These are phyloP conservation scores for Atta texana DNA, from an alignment of 1,140 invertebrate species.

Conservation along the genomic window DNA sequence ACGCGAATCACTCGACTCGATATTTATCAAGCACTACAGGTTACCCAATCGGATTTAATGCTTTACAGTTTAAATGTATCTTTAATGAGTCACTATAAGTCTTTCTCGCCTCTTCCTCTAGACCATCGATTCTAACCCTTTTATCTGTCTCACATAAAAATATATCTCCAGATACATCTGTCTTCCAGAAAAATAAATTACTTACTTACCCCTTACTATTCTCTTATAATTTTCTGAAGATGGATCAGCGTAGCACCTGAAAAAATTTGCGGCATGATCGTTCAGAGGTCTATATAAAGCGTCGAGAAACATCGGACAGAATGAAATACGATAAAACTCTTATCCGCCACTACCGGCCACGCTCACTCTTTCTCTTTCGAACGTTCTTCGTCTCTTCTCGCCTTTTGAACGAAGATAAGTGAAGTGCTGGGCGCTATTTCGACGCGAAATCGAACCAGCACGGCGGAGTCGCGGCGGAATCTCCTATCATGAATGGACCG, in stretches of 20 bases:
- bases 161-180: not conserved
- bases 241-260: conserved; percentile 21
- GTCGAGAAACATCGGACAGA: conserved; percentile 7
- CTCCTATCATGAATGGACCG: conserved; percentile 53
- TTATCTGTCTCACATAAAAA: not conserved
- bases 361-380: conserved; percentile 41
- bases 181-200: not conserved
- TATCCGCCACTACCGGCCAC: conserved; percentile 17
- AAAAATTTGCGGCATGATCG: conserved; percentile 26
- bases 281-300: conserved; percentile 53
- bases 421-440: conserved; percentile 30
- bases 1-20: conserved; percentile 53
- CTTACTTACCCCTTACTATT: not conserved
- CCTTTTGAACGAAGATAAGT: conserved; percentile 34
- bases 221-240: conserved; percentile 11
- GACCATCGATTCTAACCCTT: not conserved
- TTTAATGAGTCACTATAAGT: conserved; percentile 3
- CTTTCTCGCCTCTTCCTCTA: not conserved
- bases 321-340: conserved; percentile 63
- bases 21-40: conserved; percentile 46
- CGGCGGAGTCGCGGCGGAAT: not conserved
- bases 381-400: not conserved
- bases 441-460: not conserved
- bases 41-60: conserved; percentile 20
- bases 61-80: not conserved